Evolutionary conservation across 1,140 invertebrate species (phyloP).

Genomic region (Scaptodrosophila lebanonensis): DNA sequence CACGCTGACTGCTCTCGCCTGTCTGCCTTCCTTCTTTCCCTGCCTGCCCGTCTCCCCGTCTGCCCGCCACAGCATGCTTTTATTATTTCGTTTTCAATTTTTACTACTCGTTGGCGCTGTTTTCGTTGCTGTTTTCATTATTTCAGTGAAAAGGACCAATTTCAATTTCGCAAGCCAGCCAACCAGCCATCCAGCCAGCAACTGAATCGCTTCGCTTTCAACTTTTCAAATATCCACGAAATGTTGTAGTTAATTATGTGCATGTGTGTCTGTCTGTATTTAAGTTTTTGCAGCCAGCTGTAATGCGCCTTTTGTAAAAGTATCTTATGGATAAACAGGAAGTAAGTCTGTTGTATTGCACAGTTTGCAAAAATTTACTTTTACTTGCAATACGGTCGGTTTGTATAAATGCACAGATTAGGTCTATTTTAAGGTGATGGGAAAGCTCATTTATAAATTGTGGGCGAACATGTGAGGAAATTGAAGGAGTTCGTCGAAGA

Average conservation of each 20-base stretch:
- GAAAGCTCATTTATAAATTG: no score
- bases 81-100: conserved; percentile 8
- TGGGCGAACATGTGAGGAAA: no score
- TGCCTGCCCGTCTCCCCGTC: neutral
- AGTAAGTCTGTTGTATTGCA: conserved; percentile 37
- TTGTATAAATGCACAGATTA: no score
- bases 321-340: conserved; percentile 63
- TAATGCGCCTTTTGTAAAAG: conserved; percentile 34
- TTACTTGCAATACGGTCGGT: conserved; percentile 38
- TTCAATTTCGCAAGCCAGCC: conserved; percentile 67
- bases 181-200: no score
- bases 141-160: conserved; percentile 67
- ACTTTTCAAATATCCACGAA: conserved; percentile 43
- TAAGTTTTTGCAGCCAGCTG: conserved; percentile 27
- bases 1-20: conserved; percentile 26
- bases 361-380: conserved; percentile 37
- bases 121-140: conserved; percentile 40
- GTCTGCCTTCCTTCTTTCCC: neutral
- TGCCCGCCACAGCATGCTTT: neutral
- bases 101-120: conserved; percentile 2
- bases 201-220: conserved; percentile 53
- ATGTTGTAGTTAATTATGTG: conserved; percentile 54
- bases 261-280: conserved; percentile 10
- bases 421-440: no score
- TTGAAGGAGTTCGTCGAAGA: no score